These are phyloP conservation scores for Sinohyriopsis cumingii DNA, from an alignment of 2,888 invertebrate species.

Conservation along the genomic window DNA sequence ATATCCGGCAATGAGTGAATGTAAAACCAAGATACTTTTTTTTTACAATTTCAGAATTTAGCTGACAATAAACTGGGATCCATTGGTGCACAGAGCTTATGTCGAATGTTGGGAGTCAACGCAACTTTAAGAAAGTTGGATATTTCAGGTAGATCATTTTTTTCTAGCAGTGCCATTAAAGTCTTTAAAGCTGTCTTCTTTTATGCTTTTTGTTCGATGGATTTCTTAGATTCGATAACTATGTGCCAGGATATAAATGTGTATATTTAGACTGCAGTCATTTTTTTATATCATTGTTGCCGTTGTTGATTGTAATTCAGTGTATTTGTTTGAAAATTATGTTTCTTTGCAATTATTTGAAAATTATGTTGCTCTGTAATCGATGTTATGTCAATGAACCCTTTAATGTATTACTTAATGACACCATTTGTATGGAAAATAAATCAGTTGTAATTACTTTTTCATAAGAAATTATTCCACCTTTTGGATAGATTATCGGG, in stretches of 20 bases:
- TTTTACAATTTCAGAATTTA: slow-evolving; percentile 49
- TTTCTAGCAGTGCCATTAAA: not conserved
- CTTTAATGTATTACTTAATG: no score
- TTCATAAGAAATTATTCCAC: no score
- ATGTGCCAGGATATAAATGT: not conserved
- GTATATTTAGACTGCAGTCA: not conserved
- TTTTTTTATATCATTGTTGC: not conserved
- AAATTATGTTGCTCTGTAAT: no score
- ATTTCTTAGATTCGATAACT: not conserved
- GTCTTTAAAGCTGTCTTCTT: not conserved
- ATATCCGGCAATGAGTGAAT: no score
- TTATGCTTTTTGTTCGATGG: not conserved
- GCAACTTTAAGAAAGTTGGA: slow-evolving; percentile 60
- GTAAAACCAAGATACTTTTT: not conserved
- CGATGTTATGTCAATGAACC: no score
- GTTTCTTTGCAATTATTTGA: no score
- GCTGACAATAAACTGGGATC: slow-evolving; percentile 68
- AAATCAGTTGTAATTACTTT: no score
- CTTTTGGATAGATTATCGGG: no score
- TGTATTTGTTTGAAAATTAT: no score
- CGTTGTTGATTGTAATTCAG: not conserved
- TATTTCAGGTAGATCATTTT: slow-evolving; percentile 56
- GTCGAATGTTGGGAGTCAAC: slow-evolving; percentile 64
- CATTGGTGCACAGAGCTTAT: slow-evolving; percentile 58
- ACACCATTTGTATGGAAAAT: no score